Conservation (phyloP, 2,113 vertebrate genomes). For the Muntiacus muntjak region DNA sequence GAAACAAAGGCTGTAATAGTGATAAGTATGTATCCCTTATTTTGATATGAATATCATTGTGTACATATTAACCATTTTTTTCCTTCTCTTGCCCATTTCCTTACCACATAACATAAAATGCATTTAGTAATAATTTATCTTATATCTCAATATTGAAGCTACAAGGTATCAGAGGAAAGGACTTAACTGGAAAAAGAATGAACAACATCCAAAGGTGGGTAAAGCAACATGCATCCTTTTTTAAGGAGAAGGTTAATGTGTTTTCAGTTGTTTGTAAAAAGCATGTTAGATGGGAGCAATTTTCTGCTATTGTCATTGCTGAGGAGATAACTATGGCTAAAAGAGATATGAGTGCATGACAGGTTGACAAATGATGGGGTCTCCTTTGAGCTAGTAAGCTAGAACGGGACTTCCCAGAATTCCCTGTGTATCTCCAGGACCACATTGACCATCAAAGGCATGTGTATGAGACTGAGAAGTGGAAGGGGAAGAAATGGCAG, state of each 20-base stretch:
- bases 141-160: background rate
- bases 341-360: background rate
- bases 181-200: background rate
- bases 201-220: background rate
- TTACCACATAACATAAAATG: background rate
- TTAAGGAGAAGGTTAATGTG: no score
- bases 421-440: background rate
- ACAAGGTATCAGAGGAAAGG: background rate
- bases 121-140: background rate
- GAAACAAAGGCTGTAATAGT: background rate
- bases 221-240: background rate
- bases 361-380: background rate
- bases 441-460: background rate
- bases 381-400: background rate
- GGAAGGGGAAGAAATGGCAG: no score
- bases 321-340: background rate
- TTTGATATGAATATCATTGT: background rate
- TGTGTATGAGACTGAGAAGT: background rate
- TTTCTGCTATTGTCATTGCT: background rate
- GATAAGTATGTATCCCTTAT: background rate
- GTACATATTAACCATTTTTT: background rate
- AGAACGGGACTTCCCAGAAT: background rate
- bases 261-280: background rate
- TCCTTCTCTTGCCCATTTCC: background rate
- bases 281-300: background rate